Base-by-base conservation (phyloP, 2,888 invertebrate genomes). In the Andrena dorsata region DNA sequence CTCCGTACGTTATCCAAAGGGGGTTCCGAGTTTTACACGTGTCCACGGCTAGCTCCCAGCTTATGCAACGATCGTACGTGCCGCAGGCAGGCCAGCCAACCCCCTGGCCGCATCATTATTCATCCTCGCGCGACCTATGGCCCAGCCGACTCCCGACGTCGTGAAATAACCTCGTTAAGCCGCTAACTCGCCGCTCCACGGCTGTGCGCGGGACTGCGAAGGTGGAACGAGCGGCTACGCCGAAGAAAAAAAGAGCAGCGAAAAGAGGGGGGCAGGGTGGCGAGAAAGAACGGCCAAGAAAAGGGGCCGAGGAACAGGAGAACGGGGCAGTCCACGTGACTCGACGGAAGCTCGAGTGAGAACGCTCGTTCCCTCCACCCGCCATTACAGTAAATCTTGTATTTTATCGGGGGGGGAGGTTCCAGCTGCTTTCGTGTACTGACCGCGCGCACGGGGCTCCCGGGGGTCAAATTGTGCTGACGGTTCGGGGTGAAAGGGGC, bases 111-210 rank as follows among this genome's bases (percentile, higher is more conserved):
- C 87, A 92, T 92, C 92, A 92, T 93, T 92, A 93, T 93, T 93
- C 92, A 92, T 93, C 91, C 90, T 92, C 89, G 90, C 92, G 89
- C 92, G 88, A 87, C 88, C 89, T 83, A 77, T 85, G 85, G 84
- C 86, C 88, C 86, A 82, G 82, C 87, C 85, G 83, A 76, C 56
- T 56, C 56, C 75, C 87, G 86, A 84, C 88, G 82, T 88, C 87
- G 84, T 88, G 87, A 89, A 89, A 89, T 89, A 89, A 88, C 89
- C 89, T 89, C 89, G 89, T 89, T 89, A 89, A 89, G 86, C 83
- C 86, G 86, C 90, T 89, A 87, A 89, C 89, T 90, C 68, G 86
- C 86, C 84, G 70, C 88, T 79, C 85, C 84, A 71, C 86, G 80
- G 70, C 79, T 69, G 82, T 82, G 73, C 69, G 80, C 56, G 69